Conservation (phyloP, 1,140 invertebrate species). For the Matsumurasca onukii region DNA sequence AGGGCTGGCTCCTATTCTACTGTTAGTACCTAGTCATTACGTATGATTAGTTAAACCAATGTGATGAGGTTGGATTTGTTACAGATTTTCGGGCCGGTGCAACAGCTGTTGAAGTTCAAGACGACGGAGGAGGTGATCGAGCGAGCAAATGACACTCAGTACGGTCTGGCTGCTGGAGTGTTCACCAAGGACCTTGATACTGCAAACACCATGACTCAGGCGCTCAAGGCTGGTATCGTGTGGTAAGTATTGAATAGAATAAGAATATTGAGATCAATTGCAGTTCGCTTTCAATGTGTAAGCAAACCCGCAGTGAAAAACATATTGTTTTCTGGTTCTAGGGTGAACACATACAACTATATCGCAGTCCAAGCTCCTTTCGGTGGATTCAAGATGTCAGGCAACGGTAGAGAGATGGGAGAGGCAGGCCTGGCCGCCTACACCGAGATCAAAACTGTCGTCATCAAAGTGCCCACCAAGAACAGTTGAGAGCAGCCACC, state of each 20-base stretch:
- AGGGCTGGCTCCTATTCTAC: no score
- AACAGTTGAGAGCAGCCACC: constrained; percentile 47
- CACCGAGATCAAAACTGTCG: constrained; percentile 90
- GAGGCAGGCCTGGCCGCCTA: constrained; percentile 88
- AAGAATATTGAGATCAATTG: no score
- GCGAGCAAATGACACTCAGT: constrained; percentile 85
- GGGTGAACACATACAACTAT: constrained; percentile 90
- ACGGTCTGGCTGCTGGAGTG: constrained; percentile 89
- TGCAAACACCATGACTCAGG: constrained; percentile 73
- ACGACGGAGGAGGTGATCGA: constrained; percentile 85
- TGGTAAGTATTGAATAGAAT: constrained; percentile 70
- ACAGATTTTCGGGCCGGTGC: constrained; percentile 96
- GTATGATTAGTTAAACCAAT: no score
- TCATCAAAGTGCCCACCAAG: constrained; percentile 73
- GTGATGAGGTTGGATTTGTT: no score
- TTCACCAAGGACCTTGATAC: constrained; percentile 88
- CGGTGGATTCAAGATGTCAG: constrained; percentile 93
- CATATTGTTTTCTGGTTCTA: no score
- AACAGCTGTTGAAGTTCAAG: constrained; percentile 93
- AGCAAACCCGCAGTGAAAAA: no score
- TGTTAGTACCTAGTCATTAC: no score
- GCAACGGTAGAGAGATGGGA: constrained; percentile 88
- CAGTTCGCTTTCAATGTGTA: no score
- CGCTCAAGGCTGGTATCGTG: constrained; percentile 86
- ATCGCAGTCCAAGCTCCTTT: constrained; percentile 79